Evolutionary conservation across 1,140 invertebrate species (phyloP), one percentile per base, ranked within the genome.

Genomic region (Onthophagus taurus): DNA sequence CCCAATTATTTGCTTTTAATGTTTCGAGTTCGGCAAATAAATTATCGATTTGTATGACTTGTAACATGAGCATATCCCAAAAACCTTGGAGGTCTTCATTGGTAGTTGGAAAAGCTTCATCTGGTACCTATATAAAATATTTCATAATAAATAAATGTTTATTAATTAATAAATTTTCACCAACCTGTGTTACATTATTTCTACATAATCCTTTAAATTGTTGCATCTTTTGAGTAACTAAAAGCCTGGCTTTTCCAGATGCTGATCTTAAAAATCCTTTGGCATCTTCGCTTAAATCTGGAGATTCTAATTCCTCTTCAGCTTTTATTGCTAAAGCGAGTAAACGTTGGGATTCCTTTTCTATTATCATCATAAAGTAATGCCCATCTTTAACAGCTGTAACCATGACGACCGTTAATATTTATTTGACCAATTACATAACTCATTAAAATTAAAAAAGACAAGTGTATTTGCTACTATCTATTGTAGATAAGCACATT

Each of bases 41-140:
- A 5, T 77, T 72, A 59, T 90, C 76, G 12, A 91, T 74, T 65
- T 89, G 81, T 21, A 81, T 77, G 5, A 92, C 80, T 67, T 96
- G 93, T 31, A 96, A 74, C 63, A 81, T 80, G 5, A 97, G 88
- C 89, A 97, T 93, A 65, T 96, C 93, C 92, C 92, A 97, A 68
- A 96, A 96, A 12, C 93, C 93, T 54, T 85, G 86, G 41, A 96
- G 70, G 66, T 97, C 93, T 54, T 87, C 81, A 54, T 76, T 70
- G 3, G 88, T 93, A 2, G 90, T 93, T 24, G 85, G 84, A 63
- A 91, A 92, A 47, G 80, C 79, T 59, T 91, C 89, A 29, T 29
- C 26, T 12, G 26, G 17, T 33, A 34, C 31, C 14, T 34, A 6
- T 14, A 9, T 1, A 34, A 34, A 14, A 5, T 34, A 6, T 9